Conservation (phyloP, 2,113 vertebrate genomes). For the Anas platyrhynchos region DNA sequence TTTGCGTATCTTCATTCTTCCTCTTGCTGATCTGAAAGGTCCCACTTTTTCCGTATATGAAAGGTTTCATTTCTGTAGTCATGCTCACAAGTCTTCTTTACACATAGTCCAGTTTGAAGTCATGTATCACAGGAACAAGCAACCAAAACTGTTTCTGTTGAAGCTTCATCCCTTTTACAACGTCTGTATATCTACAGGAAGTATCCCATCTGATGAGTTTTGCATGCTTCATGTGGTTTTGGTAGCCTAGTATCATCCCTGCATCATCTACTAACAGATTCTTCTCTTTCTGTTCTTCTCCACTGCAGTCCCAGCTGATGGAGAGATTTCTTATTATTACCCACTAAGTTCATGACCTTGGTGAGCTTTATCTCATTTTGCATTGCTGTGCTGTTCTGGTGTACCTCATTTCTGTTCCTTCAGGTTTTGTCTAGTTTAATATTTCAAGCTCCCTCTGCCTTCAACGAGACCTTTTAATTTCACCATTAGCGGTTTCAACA, state of each 20-base stretch:
- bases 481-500: neutral
- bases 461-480: neutral
- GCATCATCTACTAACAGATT: neutral
- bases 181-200: neutral
- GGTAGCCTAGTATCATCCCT: neutral
- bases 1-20: neutral
- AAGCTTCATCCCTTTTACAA: neutral
- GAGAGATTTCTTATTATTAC: neutral
- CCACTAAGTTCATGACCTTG: neutral
- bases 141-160: neutral
- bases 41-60: neutral
- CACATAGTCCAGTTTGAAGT: neutral
- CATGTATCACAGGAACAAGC: neutral
- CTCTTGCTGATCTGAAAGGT: neutral
- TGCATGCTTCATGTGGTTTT: neutral
- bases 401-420: neutral
- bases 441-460: neutral
- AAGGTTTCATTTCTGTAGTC: neutral
- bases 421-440: neutral
- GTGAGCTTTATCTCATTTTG: neutral
- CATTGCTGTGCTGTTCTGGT: neutral
- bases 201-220: neutral
- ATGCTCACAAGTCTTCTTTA: neutral
- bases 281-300: neutral
- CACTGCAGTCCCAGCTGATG: neutral